Percentiles rank a stretch among this genome's conserved stretches.
phyloP scores from a whole-genome alignment of 1,140 invertebrate genomes.

The Drosophila cardini region DNA sequence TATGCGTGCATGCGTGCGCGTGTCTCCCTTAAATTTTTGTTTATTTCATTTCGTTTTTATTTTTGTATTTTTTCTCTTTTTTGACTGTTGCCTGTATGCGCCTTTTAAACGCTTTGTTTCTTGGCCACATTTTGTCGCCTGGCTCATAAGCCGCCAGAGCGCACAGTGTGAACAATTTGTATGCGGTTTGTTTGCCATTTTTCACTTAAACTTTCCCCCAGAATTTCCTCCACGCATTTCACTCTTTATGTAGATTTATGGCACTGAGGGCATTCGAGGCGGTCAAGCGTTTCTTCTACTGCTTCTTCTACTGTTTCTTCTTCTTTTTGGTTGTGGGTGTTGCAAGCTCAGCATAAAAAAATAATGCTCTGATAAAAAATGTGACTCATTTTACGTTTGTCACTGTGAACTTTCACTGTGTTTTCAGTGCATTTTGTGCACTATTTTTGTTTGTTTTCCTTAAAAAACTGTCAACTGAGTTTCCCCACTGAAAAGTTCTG shows the following conservation, averaged over 20 bases:
- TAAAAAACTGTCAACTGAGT: background rate
- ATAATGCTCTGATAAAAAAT: background rate
- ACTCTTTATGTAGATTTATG: constrained; percentile 73
- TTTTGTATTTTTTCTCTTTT: constrained; percentile 18
- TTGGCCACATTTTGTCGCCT: constrained; percentile 70
- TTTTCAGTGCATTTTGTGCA: no score
- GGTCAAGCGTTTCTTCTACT: constrained; percentile 59
- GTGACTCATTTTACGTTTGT: background rate
- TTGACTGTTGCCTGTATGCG: constrained; percentile 7
- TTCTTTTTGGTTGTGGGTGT: background rate
- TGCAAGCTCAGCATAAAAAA: constrained; percentile 2
- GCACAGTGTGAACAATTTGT: constrained; percentile 62
- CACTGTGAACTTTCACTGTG: background rate
- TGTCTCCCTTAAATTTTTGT: constrained; percentile 60
- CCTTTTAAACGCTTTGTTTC: constrained; percentile 27
- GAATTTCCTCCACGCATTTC: constrained; percentile 26
- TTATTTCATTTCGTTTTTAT: constrained; percentile 33
- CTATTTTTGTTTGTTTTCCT: background rate
- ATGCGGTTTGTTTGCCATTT: constrained; percentile 80
- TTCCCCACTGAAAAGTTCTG: background rate
- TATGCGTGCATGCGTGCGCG: constrained; percentile 80
- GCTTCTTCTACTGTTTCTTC: constrained; percentile 24
- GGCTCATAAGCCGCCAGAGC: constrained; percentile 31
- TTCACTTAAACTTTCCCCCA: constrained; percentile 64
- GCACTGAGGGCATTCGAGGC: constrained; percentile 28